phyloP scores from a whole-genome alignment of 2,888 invertebrate species.

The Clostera curtula region DNA sequence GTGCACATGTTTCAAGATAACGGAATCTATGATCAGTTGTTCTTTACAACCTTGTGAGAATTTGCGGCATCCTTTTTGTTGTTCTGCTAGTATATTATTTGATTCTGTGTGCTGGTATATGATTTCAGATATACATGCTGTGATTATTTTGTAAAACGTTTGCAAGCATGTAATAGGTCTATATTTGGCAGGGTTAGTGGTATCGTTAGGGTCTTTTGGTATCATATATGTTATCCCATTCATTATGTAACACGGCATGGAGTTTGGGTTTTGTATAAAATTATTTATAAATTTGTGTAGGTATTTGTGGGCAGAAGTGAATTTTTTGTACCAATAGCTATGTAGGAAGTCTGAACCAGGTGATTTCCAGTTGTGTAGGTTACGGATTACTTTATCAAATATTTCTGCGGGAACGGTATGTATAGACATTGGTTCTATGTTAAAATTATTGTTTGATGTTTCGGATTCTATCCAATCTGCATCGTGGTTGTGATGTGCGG shows the following conservation, averaged over 20 bases:
- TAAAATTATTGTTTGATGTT: neutral
- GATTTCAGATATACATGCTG: constrained; percentile 3
- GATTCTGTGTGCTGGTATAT: no score
- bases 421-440: neutral
- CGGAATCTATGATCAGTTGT: constrained; percentile 8
- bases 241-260: constrained; percentile 1
- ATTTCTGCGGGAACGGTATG: constrained; percentile 1
- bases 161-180: constrained; percentile 2
- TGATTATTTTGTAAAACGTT: constrained; percentile 2
- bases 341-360: no score
- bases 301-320: constrained; percentile 1
- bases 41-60: constrained; percentile 9
- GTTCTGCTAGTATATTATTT: no score
- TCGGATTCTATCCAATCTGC: constrained; percentile 5
- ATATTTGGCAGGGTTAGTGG: constrained; percentile 6
- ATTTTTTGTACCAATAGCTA: constrained; percentile 5
- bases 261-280: constrained; percentile 1
- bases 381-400: constrained; percentile 1
- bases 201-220: constrained; percentile 5
- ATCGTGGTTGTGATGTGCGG: constrained; percentile 1
- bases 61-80: no score
- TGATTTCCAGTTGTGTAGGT: constrained; percentile 6
- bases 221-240: constrained; percentile 4
- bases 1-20: neutral
- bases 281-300: constrained; percentile 2